These are phyloP conservation scores for Semotilus atromaculatus DNA, from an alignment of 2,797 vertebrate species.

Conservation along the genomic window DNA sequence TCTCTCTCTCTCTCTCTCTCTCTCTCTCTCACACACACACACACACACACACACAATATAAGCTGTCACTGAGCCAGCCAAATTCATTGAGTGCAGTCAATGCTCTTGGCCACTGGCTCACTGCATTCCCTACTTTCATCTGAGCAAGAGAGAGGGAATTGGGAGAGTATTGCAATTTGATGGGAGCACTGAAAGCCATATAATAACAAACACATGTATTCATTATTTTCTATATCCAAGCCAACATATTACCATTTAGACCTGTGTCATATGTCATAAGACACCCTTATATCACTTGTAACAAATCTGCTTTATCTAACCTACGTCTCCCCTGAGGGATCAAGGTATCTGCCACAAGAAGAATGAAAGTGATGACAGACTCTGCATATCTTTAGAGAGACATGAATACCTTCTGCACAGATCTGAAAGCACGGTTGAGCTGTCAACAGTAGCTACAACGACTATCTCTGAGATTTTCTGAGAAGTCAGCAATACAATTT, in stretches of 20 bases:
- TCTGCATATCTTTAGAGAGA: conserved; percentile 26
- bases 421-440: background rate
- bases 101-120: conserved; percentile 72
- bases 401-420: conserved; percentile 24
- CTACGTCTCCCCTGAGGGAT: conserved; percentile 19
- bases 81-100: conserved; percentile 52
- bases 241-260: background rate
- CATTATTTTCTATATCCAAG: background rate
- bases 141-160: conserved; percentile 55
- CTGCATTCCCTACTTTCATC: conserved; percentile 76
- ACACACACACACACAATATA: conserved; percentile 71
- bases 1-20: too few species aligned
- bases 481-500: background rate
- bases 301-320: conserved; percentile 40
- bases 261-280: background rate
- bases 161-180: conserved; percentile 6
- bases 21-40: conserved; percentile 20
- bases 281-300: background rate
- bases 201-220: conserved; percentile 22
- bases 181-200: background rate
- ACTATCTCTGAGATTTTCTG: conserved; percentile 12
- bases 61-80: conserved; percentile 73
- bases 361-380: conserved; percentile 45
- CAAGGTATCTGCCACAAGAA: conserved; percentile 3
- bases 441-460: conserved; percentile 26